These are phyloP conservation scores for Hydropsyche betteni DNA, from an alignment of 2,888 invertebrate genomes.

Conservation along the genomic window DNA sequence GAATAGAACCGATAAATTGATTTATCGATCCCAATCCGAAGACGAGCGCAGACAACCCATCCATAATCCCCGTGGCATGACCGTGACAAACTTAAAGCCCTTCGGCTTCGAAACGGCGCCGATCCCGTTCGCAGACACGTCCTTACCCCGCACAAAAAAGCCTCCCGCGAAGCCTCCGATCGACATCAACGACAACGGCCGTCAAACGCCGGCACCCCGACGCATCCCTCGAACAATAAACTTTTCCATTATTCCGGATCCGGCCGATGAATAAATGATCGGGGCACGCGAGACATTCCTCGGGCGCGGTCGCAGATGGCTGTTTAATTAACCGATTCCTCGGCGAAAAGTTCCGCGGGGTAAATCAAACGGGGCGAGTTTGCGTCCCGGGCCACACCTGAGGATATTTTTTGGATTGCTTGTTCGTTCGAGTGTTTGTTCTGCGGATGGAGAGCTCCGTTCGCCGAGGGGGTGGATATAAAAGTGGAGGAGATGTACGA, in stretches of 20 bases:
- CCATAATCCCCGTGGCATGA: too few species aligned
- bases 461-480: neutral
- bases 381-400: neutral
- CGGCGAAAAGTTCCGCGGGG: constrained; percentile 6
- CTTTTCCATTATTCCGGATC: constrained; percentile 41
- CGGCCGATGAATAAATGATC: constrained; percentile 35
- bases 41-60: too few species aligned
- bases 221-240: constrained; percentile 27
- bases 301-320: neutral
- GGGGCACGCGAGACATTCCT: neutral
- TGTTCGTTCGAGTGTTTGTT: neutral
- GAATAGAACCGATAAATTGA: too few species aligned
- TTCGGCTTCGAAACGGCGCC: too few species aligned
- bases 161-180: too few species aligned
- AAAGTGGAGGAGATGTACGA: neutral
- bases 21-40: too few species aligned
- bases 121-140: too few species aligned
- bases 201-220: too few species aligned
- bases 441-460: neutral
- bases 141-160: too few species aligned
- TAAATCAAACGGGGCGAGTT: neutral
- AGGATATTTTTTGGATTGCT: constrained; percentile 1
- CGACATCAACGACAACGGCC: too few species aligned
- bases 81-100: too few species aligned
- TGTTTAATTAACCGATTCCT: constrained; percentile 23